Conservation (phyloP, 2,888 invertebrate genomes). For the Nineta flava region DNA sequence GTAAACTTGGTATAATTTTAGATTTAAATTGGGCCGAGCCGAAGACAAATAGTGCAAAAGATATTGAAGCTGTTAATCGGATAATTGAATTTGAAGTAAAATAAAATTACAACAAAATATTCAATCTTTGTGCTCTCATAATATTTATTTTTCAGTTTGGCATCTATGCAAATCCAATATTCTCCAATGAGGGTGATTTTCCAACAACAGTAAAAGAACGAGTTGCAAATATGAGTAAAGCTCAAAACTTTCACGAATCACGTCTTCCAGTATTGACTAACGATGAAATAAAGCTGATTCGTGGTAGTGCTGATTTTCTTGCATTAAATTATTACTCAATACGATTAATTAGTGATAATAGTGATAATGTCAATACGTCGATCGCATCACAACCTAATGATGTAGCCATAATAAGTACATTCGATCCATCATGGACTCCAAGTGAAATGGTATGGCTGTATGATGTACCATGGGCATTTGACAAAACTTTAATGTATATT, state of each 20-base stretch:
- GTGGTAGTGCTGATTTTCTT: conserved; percentile 51
- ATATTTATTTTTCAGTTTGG: no score
- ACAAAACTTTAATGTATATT: no score
- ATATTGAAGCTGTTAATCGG: no score
- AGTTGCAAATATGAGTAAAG: conserved; percentile 36
- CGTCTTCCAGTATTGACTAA: conserved; percentile 43
- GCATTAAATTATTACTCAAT: conserved; percentile 61
- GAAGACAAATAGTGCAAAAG: no score
- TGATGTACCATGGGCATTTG: no score
- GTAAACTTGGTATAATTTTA: no score
- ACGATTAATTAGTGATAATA: conserved; percentile 24
- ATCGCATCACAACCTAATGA: conserved; percentile 24
- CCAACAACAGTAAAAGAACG: conserved; percentile 44
- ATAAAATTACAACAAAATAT: no score
- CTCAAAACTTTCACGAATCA: conserved; percentile 40
- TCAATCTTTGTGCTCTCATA: no score
- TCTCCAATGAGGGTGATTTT: conserved; percentile 40
- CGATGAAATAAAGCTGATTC: conserved; percentile 40
- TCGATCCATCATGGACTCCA: conserved; percentile 37
- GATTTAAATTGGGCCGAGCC: no score
- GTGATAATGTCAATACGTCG: neutral
- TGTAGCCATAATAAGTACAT: conserved; percentile 36
- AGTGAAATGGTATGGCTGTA: no score
- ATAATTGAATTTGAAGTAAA: no score
- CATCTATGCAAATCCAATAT: conserved; percentile 44